Base-by-base conservation (phyloP, 2,888 invertebrate genomes). In the Drosophila falleni region DNA sequence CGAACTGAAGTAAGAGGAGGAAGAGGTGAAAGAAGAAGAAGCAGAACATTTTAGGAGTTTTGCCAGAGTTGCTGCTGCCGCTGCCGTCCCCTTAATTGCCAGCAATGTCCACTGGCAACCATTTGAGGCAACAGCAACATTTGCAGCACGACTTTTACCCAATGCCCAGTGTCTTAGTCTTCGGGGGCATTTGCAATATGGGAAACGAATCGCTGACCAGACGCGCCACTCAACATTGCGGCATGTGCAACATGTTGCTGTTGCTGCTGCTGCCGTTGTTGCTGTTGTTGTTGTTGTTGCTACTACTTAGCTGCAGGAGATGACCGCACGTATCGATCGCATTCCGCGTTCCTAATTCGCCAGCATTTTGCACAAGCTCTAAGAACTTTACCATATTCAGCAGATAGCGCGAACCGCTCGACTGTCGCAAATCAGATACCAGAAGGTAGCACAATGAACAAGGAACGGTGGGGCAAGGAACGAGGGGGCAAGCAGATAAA, bases 261-360 rank as follows among this genome's bases (percentile, higher is more conserved):
- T 59, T 16, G 10, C 16, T 5, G 16, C 58, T 9, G 29, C 8
- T 29, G 29, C 6, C 29, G 50, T 23, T 55, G 46, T 29, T 51
- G 37, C 33, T 53, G 68, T 29, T 49, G 63, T 29, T 56, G 74
- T 46, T 61, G 69, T 15, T 70, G 63, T 16, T 67, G 63, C 61
- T 67, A 70, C 71, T 76, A 73, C 76, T 73, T 74, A 77, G 80
- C 77, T 79, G 81, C 75, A 68, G 75, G 54, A 81, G 79, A 88
- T 89, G 80, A 80, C 86, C 76, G 88, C 89, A 89, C 87, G 90
- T 87, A 89, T 89, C 87, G 90, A 87, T 87, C 90, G 90, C 89
- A 87, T 87, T 87, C 90, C 87, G 87, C 87, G 87, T 83, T 83
- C 89, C 87, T 87, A 87, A 87, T 87, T 89, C 87, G 90, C 89